Evolutionary conservation across 2,797 vertebrate genomes (phyloP).

Genomic region (Melanogrammus aeglefinus): DNA sequence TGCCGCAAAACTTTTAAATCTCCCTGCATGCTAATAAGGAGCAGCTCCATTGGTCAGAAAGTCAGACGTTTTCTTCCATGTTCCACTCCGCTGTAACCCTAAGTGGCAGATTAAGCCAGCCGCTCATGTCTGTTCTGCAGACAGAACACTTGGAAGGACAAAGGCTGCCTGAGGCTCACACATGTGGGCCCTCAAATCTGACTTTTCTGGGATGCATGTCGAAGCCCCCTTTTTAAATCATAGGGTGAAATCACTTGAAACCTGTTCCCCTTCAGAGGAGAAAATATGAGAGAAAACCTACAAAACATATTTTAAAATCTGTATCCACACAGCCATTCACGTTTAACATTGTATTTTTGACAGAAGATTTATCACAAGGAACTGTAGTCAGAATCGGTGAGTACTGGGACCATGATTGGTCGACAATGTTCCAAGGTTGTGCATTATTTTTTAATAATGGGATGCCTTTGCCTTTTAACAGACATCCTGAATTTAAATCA

Average conservation of each 20-base stretch:
- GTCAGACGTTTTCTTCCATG: conserved; percentile 38
- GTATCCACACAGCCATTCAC: background rate
- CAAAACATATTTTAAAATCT: background rate
- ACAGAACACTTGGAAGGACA: conserved; percentile 28
- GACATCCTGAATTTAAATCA: too few relatives aligned
- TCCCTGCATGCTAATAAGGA: conserved; percentile 56
- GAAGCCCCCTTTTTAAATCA: background rate
- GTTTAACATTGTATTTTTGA: too few relatives aligned
- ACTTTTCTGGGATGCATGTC: conserved; percentile 19
- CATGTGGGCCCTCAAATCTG: conserved; percentile 40
- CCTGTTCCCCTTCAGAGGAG: background rate
- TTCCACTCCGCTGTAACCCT: conserved; percentile 37
- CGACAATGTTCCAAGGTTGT: background rate
- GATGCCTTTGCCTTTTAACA: background rate
- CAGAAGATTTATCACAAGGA: background rate
- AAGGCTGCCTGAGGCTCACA: conserved; percentile 22
- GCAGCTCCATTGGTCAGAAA: conserved; percentile 57
- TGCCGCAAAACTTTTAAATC: conserved; percentile 71
- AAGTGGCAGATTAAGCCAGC: conserved; percentile 49
- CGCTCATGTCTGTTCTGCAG: conserved; percentile 24
- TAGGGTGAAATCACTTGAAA: too few relatives aligned
- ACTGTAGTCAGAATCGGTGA: background rate
- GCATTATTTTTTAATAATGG: background rate
- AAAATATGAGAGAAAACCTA: background rate
- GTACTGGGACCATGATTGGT: background rate